Evolutionary conservation across 1,140 invertebrate genomes (phyloP).

Genomic region (Liolophura sinensis): DNA sequence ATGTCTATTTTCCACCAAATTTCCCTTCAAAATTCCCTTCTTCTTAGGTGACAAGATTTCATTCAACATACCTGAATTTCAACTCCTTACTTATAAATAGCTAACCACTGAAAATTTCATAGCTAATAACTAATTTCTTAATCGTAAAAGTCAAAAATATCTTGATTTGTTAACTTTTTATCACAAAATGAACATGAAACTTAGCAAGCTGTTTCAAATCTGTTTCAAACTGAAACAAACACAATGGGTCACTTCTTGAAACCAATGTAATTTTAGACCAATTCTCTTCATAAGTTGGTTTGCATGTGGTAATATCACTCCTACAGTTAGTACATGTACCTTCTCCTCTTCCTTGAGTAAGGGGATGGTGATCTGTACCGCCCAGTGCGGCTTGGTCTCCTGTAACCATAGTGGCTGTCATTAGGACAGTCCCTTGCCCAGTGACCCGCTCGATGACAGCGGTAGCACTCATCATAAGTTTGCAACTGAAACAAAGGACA

Average conservation of each 20-base stretch:
- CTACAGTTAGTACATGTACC: too few relatives aligned
- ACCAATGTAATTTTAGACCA: too few relatives aligned
- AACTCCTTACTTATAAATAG: too few relatives aligned
- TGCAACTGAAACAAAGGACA: slow-evolving; percentile 17
- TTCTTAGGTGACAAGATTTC: neutral
- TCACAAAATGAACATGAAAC: neutral
- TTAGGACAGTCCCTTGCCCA: slow-evolving; percentile 60
- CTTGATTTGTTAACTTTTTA: neutral
- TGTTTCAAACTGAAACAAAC: neutral
- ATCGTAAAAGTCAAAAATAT: too few relatives aligned
- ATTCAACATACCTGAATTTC: too few relatives aligned
- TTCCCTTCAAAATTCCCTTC: neutral
- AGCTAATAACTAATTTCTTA: too few relatives aligned
- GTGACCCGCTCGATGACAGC: slow-evolving; percentile 57
- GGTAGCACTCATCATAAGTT: slow-evolving; percentile 59
- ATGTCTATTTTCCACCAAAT: neutral
- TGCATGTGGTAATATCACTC: too few relatives aligned
- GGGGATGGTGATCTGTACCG: slow-evolving; percentile 17
- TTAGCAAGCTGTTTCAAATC: neutral
- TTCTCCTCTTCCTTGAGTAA: slow-evolving; percentile 19
- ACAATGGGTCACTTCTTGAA: neutral
- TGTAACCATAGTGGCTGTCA: slow-evolving; percentile 35
- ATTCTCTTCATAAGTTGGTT: too few relatives aligned
- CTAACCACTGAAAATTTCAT: too few relatives aligned
- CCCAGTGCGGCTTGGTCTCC: slow-evolving; percentile 4